These are phyloP conservation scores for Malacoctenus gilli DNA, from an alignment of 2,797 vertebrate genomes.

Conservation along the genomic window DNA sequence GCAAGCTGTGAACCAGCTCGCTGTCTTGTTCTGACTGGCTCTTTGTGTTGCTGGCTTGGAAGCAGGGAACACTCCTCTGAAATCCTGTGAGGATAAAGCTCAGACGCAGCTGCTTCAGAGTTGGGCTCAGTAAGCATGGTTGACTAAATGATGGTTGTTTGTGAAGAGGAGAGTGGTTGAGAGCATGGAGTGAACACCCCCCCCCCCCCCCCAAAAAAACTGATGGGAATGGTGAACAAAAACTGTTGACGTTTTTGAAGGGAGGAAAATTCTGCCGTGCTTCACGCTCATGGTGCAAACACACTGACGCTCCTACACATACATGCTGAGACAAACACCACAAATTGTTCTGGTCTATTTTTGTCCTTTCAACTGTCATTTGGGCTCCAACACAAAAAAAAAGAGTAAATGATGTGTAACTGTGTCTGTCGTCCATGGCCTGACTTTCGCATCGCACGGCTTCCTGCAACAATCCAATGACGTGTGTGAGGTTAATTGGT, in stretches of 20 bases:
- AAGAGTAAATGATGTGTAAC: too few relatives aligned
- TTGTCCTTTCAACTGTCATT: too few relatives aligned
- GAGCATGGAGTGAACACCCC: neutral
- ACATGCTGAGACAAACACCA: too few relatives aligned
- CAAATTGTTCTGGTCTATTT: too few relatives aligned
- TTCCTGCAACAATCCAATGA: too few relatives aligned
- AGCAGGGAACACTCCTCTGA: constrained; percentile 26
- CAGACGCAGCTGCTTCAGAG: constrained; percentile 43
- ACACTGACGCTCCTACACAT: too few relatives aligned
- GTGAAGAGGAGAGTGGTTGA: constrained; percentile 15
- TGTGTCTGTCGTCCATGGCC: too few relatives aligned
- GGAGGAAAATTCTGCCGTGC: constrained; percentile 4
- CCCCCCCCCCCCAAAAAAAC: too few relatives aligned
- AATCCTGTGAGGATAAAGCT: constrained; percentile 45
- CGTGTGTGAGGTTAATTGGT: too few relatives aligned
- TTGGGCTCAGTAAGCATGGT: constrained; percentile 28
- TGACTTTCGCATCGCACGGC: too few relatives aligned
- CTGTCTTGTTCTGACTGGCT: constrained; percentile 42
- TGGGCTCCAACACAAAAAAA: too few relatives aligned
- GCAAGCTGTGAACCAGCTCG: constrained; percentile 58
- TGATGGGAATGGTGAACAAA: constrained; percentile 18
- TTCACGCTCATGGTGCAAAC: constrained; percentile 5
- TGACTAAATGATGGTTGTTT: constrained; percentile 30
- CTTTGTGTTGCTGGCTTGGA: constrained; percentile 55
- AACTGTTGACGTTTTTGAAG: constrained; percentile 6